These are phyloP conservation scores for Tympanuchus pallidicinctus DNA, from an alignment of 2,113 vertebrate genomes.

Conservation along the genomic window DNA sequence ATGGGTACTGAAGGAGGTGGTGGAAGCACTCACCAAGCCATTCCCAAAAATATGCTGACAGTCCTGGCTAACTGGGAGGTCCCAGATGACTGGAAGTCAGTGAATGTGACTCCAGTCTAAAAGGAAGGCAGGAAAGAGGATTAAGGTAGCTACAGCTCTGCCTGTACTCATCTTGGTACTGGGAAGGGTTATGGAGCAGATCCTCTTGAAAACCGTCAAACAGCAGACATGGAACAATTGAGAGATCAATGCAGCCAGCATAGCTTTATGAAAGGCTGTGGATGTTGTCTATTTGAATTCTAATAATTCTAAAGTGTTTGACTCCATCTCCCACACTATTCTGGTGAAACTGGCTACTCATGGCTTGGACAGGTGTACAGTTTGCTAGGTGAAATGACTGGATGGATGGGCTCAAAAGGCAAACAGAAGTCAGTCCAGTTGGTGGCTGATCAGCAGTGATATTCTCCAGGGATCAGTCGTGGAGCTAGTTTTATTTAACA, in stretches of 20 bases:
- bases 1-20: background rate
- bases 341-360: background rate
- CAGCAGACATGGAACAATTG: background rate
- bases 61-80: background rate
- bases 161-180: background rate
- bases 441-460: background rate
- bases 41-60: background rate
- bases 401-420: background rate
- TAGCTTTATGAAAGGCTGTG: background rate
- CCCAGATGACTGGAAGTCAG: background rate
- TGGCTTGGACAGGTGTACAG: background rate
- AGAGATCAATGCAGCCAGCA: background rate
- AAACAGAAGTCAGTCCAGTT: background rate
- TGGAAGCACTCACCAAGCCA: background rate
- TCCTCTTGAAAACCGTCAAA: background rate
- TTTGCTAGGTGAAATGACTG: background rate
- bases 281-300: background rate
- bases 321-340: background rate
- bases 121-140: background rate
- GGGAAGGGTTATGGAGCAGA: background rate
- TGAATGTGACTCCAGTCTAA: background rate
- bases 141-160: background rate
- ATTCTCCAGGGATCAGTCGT: background rate
- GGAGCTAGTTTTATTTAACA: background rate
- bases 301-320: background rate